Evolutionary conservation across 2,888 invertebrate genomes (phyloP).

Genomic region (Diachrysia chrysitis): DNA sequence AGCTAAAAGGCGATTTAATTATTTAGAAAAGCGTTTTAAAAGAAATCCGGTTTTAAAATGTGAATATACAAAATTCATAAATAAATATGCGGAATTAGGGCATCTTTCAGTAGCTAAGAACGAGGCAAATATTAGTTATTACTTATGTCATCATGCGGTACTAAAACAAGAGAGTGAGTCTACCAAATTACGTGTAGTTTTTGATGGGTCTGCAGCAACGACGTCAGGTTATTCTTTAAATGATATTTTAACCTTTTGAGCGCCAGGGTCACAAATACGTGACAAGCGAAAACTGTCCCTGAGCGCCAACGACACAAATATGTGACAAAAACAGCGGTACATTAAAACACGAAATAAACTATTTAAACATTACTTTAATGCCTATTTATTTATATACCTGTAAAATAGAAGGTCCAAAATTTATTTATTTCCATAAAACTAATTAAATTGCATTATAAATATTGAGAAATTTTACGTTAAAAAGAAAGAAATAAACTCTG

Average conservation of each 20-base stretch:
- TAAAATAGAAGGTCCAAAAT: conserved; percentile 12
- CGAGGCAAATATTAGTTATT: conserved; percentile 45
- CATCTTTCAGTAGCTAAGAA: not conserved
- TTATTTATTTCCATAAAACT: conserved; percentile 14
- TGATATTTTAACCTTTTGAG: no score
- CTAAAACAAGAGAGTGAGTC: conserved; percentile 53
- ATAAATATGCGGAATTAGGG: no score
- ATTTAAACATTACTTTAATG: conserved; percentile 15
- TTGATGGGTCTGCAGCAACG: conserved; percentile 46
- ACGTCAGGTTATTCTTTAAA: conserved; percentile 52
- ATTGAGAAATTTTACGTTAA: conserved; percentile 17
- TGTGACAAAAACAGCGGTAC: conserved; percentile 6
- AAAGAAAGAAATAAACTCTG: conserved; percentile 10
- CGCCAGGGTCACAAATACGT: conserved; percentile 18
- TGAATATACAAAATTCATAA: not conserved
- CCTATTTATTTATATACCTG: conserved; percentile 17
- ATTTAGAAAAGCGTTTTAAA: conserved; percentile 46
- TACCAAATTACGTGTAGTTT: conserved; percentile 49
- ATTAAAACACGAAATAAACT: conserved; percentile 13
- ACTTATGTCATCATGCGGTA: conserved; percentile 70
- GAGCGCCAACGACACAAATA: conserved; percentile 13
- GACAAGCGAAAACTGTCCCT: conserved; percentile 16
- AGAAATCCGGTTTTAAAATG: not conserved
- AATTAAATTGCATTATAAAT: conserved; percentile 15
- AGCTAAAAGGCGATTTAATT: conserved; percentile 47